Conservation (phyloP, 2,113 vertebrate genomes). For the Lamprologus lemairii region DNA sequence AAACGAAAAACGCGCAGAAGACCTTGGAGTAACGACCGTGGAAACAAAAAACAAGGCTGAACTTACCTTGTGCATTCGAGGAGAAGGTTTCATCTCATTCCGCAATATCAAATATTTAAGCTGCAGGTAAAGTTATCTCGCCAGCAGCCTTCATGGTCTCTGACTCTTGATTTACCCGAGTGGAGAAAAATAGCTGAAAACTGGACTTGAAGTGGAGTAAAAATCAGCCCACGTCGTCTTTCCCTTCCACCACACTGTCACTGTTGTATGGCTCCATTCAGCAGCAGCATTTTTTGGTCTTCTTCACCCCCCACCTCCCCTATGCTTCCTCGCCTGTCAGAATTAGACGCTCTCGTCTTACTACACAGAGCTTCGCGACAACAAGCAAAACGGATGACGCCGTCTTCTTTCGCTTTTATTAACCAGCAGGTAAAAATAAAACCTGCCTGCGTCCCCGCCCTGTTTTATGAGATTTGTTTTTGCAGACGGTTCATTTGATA, state of each 20-base stretch:
- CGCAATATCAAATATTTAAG: not conserved
- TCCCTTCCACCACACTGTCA: not conserved
- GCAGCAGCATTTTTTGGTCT: not conserved
- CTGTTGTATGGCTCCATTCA: not conserved
- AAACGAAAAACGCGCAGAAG: not conserved
- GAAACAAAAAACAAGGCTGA: not conserved
- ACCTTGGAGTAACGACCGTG: not conserved
- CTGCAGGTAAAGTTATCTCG: not conserved
- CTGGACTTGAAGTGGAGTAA: not conserved
- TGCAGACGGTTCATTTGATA: not conserved
- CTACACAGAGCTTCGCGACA: conserved; percentile 13
- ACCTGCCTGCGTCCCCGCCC: not conserved
- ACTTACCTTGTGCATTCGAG: conserved; percentile 3
- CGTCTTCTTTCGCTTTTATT: not conserved
- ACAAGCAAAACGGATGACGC: conserved; percentile 1
- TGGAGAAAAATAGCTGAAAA: not conserved
- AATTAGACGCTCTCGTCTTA: not conserved
- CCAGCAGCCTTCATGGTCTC: not conserved
- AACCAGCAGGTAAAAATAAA: not conserved
- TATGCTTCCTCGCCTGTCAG: not conserved
- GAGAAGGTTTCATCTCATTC: not conserved
- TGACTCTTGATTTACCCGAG: not conserved
- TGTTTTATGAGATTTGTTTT: not conserved
- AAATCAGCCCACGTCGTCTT: conserved; percentile 12
- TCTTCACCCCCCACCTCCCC: not conserved